These are phyloP conservation scores for Brenthis daphne DNA, from an alignment of 2,888 invertebrate genomes.

Conservation along the genomic window DNA sequence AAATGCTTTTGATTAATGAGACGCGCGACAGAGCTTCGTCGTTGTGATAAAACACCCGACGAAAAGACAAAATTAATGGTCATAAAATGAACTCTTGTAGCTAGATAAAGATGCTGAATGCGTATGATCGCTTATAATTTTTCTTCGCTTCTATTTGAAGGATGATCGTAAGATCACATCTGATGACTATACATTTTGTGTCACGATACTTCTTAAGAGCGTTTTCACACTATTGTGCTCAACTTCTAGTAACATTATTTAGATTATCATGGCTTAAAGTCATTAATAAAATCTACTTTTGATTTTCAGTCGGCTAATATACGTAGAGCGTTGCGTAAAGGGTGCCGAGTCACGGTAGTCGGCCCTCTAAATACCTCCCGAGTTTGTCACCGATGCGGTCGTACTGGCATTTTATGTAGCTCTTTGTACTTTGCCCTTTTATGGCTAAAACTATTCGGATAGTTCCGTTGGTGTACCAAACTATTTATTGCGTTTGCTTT, in stretches of 20 bases:
- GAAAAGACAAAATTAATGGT: constrained; percentile 81
- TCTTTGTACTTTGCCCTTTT: constrained; percentile 78
- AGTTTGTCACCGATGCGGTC: constrained; percentile 78
- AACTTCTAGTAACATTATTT: constrained; percentile 74
- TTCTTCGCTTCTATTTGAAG: constrained; percentile 72
- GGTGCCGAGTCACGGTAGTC: constrained; percentile 71
- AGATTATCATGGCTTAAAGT: constrained; percentile 76
- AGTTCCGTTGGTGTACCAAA: constrained; percentile 68
- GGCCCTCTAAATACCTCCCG: constrained; percentile 75
- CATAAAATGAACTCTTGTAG: constrained; percentile 82
- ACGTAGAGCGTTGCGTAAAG: constrained; percentile 71
- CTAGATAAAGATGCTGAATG: constrained; percentile 81
- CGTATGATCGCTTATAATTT: constrained; percentile 78
- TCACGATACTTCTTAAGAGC: constrained; percentile 55
- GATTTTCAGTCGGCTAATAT: constrained; percentile 80
- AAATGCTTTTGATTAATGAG: constrained; percentile 83
- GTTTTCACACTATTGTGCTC: constrained; percentile 68
- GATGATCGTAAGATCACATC: constrained; percentile 74
- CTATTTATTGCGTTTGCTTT: constrained; percentile 69
- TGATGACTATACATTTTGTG: constrained; percentile 74
- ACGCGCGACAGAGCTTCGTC: constrained; percentile 80
- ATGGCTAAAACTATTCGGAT: constrained; percentile 73
- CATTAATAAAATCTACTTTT: constrained; percentile 81
- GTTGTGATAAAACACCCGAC: constrained; percentile 80
- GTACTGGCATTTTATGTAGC: constrained; percentile 78